Percentiles rank a stretch among this genome's conserved stretches.
phyloP scores from a whole-genome alignment of 2,888 invertebrate species.

The Unio delphinus region DNA sequence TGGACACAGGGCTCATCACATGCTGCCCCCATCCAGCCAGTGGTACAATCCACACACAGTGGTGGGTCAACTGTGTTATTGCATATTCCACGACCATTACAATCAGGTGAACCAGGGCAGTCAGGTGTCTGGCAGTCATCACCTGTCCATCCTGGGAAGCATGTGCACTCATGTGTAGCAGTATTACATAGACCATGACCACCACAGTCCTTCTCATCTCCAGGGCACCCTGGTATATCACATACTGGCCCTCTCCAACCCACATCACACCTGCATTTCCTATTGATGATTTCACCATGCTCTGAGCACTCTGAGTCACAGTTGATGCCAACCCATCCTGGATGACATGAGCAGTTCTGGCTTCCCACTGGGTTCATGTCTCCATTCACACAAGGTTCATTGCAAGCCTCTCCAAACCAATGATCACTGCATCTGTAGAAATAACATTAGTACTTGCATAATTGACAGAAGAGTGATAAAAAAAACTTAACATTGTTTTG shows the following conservation, averaged over 20 bases:
- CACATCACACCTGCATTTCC: slow-evolving; percentile 44
- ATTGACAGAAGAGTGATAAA: too few relatives aligned
- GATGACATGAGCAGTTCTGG: slow-evolving; percentile 46
- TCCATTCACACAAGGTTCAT: slow-evolving; percentile 48
- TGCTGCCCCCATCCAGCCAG: slow-evolving; percentile 50
- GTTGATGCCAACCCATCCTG: slow-evolving; percentile 50
- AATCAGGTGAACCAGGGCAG: slow-evolving; percentile 57
- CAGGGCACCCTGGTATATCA: slow-evolving; percentile 56
- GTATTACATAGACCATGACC: slow-evolving; percentile 54
- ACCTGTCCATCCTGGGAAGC: slow-evolving; percentile 56
- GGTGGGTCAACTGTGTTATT: slow-evolving; percentile 37
- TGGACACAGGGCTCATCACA: slow-evolving; percentile 43
- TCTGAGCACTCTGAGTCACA: slow-evolving; percentile 53
- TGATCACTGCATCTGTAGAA: slow-evolving; percentile 30
- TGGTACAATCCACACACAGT: slow-evolving; percentile 35
- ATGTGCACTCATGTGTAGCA: slow-evolving; percentile 44
- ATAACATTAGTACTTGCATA: too few relatives aligned
- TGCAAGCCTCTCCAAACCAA: slow-evolving; percentile 53
- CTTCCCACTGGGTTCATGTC: slow-evolving; percentile 39
- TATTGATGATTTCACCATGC: slow-evolving; percentile 39
- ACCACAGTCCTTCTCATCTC: slow-evolving; percentile 42
- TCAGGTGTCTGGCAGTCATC: slow-evolving; percentile 49
- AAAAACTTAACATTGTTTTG: too few relatives aligned
- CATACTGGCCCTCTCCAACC: slow-evolving; percentile 56
- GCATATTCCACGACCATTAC: slow-evolving; percentile 47